Base-by-base conservation (phyloP, 2,113 vertebrate species). In the Festucalex cinctus region DNA sequence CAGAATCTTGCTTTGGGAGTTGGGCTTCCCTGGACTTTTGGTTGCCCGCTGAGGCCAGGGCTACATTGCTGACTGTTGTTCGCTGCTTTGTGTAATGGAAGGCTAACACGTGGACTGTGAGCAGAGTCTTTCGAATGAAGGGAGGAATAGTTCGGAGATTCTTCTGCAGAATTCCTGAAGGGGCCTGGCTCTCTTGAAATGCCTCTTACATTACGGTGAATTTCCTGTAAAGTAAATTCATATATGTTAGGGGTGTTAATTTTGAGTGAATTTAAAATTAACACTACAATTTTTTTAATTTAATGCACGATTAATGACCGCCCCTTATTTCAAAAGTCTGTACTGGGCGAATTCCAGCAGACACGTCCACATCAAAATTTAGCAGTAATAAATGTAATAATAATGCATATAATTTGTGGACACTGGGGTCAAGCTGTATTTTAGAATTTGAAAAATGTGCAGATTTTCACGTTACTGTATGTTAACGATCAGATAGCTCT, bases 181-280 rank as follows among this genome's bases (percentile, higher is more conserved):
- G 53, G 24, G 28, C 32, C 46, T 17, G 62, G 67, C 68, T 88
- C 81, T 66, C 79, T 80, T 79, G 76, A 80, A 71, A 53, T 74
- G 41, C 54, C 66, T 56, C 79, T 78, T 72, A 61, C 70, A 78
- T 82, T 63, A 39, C 69, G 74, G 63, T 83, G 79, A 72, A 64
- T 68, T 74, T 90, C 91, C 91, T 92, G 78, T 49, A 65, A n/a
- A 80, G 13, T 65, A 44, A 63, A 37, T 37, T 39, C 41, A 43
- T 0, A 58, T 19, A 69, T 61, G 14, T 69, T 1, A 66, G 66
- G 2, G 7, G 12, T 56, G 28, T 32, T 32, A 32, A 32, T 32
- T 32, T 32, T 32, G 28, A 32, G 28, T 32, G 2, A 32, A 32
- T 2, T 2, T 32, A 2, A 32, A 32, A 32, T 32, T 32, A 32